Percentiles rank a stretch among this genome's conserved stretches.
These are phyloP conservation scores for Coptodon rendalli DNA, from an alignment of 2,113 vertebrate species.

Conservation along the genomic window DNA sequence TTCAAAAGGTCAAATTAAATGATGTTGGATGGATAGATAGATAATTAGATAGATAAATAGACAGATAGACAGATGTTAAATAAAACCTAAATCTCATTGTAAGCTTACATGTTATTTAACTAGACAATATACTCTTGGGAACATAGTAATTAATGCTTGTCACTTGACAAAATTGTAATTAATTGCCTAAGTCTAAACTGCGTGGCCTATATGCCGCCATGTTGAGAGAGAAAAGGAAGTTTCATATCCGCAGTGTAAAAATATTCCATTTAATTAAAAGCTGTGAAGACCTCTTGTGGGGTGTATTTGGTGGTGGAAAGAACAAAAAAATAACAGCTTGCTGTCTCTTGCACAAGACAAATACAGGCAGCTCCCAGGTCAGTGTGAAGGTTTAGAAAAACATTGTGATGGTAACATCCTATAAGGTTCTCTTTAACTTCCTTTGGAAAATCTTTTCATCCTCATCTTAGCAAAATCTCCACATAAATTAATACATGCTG, in stretches of 20 bases:
- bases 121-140: conserved; percentile 41
- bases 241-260: conserved; percentile 49
- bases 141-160: conserved; percentile 58
- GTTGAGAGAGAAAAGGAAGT: conserved; percentile 46
- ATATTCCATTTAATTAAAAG: conserved; percentile 69
- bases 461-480: not conserved
- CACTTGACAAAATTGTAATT: conserved; percentile 66
- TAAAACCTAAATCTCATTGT: not conserved
- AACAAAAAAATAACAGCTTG: conserved; percentile 11
- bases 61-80: not conserved
- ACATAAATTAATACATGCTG: not conserved
- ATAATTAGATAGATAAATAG: not conserved
- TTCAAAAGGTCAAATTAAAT: not conserved
- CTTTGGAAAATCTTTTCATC: not conserved
- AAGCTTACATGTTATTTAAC: conserved; percentile 12
- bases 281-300: conserved; percentile 38
- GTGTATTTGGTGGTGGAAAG: conserved; percentile 24
- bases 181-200: conserved; percentile 54
- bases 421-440: not conserved
- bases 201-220: conserved; percentile 62
- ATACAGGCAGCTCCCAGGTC: conserved; percentile 13
- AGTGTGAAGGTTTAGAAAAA: conserved; percentile 15
- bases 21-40: not conserved
- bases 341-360: conserved; percentile 43
- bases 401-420: not conserved